Percentiles rank a stretch among this genome's conserved stretches.
Evolutionary conservation across 2,888 invertebrate species (phyloP).

Genomic region (Campoplex nolae): DNA sequence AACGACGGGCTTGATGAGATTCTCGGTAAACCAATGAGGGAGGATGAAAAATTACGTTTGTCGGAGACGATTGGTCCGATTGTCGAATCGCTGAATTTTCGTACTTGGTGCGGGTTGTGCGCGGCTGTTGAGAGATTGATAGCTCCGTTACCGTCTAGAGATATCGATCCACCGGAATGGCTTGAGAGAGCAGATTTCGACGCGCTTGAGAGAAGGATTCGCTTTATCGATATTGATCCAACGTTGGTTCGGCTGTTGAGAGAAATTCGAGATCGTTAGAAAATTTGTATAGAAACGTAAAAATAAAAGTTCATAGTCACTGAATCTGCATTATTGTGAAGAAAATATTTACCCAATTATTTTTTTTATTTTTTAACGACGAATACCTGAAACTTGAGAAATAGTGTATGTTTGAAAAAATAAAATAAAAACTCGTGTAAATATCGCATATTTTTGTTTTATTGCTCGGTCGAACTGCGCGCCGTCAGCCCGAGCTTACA

Average conservation of each 20-base stretch:
- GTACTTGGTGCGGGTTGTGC: conserved; percentile 92
- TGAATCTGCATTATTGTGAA: not conserved
- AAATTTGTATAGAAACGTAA: not conserved
- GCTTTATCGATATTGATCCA: conserved; percentile 66
- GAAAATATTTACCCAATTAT: not conserved
- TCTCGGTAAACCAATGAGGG: conserved; percentile 88
- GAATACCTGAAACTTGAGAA: not conserved
- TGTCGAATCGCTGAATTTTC: conserved; percentile 87
- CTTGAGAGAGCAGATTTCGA: conserved; percentile 81
- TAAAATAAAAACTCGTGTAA: not conserved
- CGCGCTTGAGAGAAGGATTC: conserved; percentile 77
- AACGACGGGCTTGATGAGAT: conserved; percentile 85
- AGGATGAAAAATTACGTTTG: conserved; percentile 85
- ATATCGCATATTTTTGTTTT: conserved; percentile 72
- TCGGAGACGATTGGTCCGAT: conserved; percentile 85
- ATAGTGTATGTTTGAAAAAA: not conserved
- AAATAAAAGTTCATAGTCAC: not conserved
- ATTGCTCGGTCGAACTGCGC: conserved; percentile 78
- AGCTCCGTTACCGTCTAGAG: conserved; percentile 87
- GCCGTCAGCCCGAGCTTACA: conserved; percentile 78
- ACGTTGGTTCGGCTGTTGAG: conserved; percentile 75
- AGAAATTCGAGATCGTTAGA: conserved; percentile 74
- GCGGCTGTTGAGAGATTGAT: conserved; percentile 91
- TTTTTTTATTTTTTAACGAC: too few species aligned
- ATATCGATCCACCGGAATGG: conserved; percentile 87